These are phyloP conservation scores for Myzus persicae DNA, from an alignment of 1,140 invertebrate genomes.

Conservation along the genomic window DNA sequence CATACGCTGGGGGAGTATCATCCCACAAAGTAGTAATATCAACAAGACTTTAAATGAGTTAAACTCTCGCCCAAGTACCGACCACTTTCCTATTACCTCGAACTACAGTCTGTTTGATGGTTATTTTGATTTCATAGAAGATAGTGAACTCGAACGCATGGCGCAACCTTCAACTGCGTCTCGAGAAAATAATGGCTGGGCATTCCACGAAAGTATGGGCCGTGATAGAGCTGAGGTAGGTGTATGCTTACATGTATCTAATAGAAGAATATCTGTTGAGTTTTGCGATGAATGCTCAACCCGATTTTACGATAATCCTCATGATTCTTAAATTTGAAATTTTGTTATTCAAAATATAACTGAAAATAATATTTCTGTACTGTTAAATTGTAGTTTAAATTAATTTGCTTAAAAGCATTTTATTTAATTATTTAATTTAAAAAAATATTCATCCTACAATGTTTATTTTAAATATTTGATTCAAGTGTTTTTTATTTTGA, in stretches of 20 bases:
- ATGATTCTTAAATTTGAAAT: background rate
- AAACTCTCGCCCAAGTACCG: slow-evolving; percentile 40
- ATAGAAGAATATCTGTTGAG: slow-evolving; percentile 54
- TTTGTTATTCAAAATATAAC: background rate
- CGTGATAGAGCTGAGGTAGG: slow-evolving; percentile 42
- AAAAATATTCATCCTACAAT: background rate
- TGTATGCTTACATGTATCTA: slow-evolving; percentile 55
- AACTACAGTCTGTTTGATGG: slow-evolving; percentile 57
- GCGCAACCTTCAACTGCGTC: background rate
- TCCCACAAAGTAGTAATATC: slow-evolving; percentile 53
- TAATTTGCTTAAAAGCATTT: background rate
- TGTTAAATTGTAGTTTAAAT: background rate
- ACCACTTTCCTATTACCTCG: slow-evolving; percentile 27
- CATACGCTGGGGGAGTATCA: slow-evolving; percentile 44
- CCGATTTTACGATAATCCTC: slow-evolving; percentile 45
- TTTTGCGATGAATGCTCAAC: slow-evolving; percentile 55
- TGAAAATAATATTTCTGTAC: slow-evolving; percentile 15
- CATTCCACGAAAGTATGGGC: background rate
- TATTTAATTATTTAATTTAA: background rate
- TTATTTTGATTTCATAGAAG: slow-evolving; percentile 56
- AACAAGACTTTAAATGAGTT: slow-evolving; percentile 51
- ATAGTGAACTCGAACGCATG: background rate
- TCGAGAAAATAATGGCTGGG: background rate
- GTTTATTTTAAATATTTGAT: background rate
- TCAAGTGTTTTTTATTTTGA: background rate